A percentile compares a stretch with the other conserved stretches of the same genome.
Evolutionary conservation across 2,113 vertebrate species (phyloP).

Genomic region (Cyphotilapia sp.): DNA sequence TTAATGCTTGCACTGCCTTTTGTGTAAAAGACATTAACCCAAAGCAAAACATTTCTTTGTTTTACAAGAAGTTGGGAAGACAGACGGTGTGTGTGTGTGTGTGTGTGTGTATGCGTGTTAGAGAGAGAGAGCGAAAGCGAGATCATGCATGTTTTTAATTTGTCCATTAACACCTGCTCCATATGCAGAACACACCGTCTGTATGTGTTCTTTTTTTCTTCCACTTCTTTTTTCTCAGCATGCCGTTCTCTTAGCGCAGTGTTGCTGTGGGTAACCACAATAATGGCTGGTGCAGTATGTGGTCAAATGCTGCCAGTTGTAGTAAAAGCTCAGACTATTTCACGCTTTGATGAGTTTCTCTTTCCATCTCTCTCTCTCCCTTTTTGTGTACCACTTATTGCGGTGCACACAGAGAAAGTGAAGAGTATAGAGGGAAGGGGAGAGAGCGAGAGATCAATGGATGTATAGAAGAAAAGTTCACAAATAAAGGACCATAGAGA

Average conservation of each 20-base stretch:
- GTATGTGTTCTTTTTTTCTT: neutral
- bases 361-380: neutral
- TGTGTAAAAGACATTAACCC: neutral
- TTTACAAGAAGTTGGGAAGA: neutral
- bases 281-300: conserved; percentile 32
- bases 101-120: rapidly evolving
- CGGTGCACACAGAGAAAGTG: neutral
- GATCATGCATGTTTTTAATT: neutral
- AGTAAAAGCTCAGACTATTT: conserved; percentile 60
- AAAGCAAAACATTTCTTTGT: neutral
- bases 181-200: conserved; percentile 8
- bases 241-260: conserved; percentile 14
- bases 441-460: neutral
- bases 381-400: conserved; percentile 16
- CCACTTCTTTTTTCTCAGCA: neutral
- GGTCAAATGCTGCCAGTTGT: conserved; percentile 56
- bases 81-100: neutral
- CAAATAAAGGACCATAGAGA: neutral
- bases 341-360: conserved; percentile 43
- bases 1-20: neutral
- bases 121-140: neutral
- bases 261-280: conserved; percentile 55
- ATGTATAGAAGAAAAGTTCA: neutral
- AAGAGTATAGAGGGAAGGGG: neutral
- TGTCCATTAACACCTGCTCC: conserved; percentile 13